Conservation (phyloP, 2,888 invertebrate genomes). For the Helobdella robusta region DNA sequence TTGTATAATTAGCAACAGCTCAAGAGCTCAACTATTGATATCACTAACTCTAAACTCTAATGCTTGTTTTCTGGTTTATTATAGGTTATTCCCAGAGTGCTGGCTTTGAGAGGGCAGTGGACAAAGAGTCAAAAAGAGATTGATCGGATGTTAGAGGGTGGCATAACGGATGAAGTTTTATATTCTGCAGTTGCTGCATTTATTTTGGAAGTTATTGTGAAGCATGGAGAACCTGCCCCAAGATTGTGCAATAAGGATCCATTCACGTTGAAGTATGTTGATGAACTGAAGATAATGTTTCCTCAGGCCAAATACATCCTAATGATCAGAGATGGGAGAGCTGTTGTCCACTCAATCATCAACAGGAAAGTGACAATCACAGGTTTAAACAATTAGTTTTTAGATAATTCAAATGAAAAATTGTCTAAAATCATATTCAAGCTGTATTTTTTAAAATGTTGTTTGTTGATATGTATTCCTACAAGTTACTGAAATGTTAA, state of each 20-base stretch:
- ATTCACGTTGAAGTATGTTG: slow-evolving; percentile 88
- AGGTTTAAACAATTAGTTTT: slow-evolving; percentile 43
- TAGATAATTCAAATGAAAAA: no score
- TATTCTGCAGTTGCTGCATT: slow-evolving; percentile 93
- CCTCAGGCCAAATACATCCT: slow-evolving; percentile 95
- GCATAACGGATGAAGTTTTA: slow-evolving; percentile 75
- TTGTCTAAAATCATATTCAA: no score
- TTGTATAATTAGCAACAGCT: no score
- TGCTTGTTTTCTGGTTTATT: not conserved
- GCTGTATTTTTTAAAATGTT: no score
- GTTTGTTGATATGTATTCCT: no score
- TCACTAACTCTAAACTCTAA: no score
- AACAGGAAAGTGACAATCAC: slow-evolving; percentile 79
- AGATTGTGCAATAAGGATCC: slow-evolving; percentile 98
- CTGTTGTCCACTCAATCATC: slow-evolving; percentile 96
- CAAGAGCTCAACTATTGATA: no score
- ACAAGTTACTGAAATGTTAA: no score
- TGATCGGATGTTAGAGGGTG: slow-evolving; percentile 41
- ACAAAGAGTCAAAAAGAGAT: slow-evolving; percentile 61
- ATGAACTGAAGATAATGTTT: slow-evolving; percentile 84
- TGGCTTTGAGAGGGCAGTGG: slow-evolving; percentile 92
- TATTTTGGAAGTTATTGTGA: slow-evolving; percentile 69
- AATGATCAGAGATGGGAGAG: slow-evolving; percentile 95
- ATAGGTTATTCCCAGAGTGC: slow-evolving; percentile 87
- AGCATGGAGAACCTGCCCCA: slow-evolving; percentile 80